phyloP scores from a whole-genome alignment of 2,797 vertebrate genomes.

The Sebastes matsubarae region DNA sequence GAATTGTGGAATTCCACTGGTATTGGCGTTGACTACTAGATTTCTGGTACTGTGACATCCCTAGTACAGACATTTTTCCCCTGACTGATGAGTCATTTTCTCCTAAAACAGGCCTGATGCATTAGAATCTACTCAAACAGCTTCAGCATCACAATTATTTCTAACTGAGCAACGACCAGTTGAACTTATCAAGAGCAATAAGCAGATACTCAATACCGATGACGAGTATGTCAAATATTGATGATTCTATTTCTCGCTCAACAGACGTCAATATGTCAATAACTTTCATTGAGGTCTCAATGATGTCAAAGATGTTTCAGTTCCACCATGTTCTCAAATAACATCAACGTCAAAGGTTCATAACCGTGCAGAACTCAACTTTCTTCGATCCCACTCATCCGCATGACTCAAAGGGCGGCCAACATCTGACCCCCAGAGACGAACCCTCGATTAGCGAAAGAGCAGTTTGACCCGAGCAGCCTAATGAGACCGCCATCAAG shows the following conservation, averaged over 20 bases:
- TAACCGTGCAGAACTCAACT: conserved; percentile 9
- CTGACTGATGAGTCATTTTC: neutral
- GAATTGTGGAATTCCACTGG: rapidly evolving
- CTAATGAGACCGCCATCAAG: conserved; percentile 48
- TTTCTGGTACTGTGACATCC: too few relatives aligned
- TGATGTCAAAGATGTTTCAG: conserved; percentile 6
- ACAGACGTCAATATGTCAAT: conserved; percentile 37
- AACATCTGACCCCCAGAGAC: conserved; percentile 29
- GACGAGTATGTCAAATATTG: conserved; percentile 33
- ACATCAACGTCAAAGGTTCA: neutral
- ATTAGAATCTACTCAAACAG: neutral
- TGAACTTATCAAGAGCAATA: conserved; percentile 9
- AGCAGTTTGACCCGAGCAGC: conserved; percentile 51
- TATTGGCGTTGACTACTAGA: too few relatives aligned
- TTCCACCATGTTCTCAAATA: neutral
- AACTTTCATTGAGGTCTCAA: neutral
- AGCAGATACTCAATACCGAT: conserved; percentile 10
- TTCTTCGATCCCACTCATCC: conserved; percentile 14
- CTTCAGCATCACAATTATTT: neutral
- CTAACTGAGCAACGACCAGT: neutral
- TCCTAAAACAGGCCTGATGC: neutral
- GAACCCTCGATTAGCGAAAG: conserved; percentile 49
- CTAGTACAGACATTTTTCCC: neutral
- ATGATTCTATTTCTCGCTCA: conserved; percentile 2
- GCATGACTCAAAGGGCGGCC: conserved; percentile 19